Evolutionary conservation across 1,140 invertebrate species (phyloP), one percentile per base, ranked within the genome.

Genomic region (Neodiprion virginianus): DNA sequence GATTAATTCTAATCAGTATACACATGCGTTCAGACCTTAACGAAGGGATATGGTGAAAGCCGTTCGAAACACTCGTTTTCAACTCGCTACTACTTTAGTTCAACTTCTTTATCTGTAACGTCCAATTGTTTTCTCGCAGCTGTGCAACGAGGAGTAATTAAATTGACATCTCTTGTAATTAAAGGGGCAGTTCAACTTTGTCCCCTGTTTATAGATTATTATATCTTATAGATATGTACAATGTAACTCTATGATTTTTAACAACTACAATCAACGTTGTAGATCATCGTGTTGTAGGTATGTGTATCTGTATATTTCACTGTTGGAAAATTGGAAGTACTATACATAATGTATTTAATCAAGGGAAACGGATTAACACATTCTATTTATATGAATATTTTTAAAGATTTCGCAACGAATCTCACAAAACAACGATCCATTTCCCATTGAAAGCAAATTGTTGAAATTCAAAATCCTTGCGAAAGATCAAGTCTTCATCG

Each of bases 1-100:
- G 40, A 69, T 69, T 69, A 69, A 69, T 69, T 21, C 67, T 47
- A 14, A 69, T 69, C 40, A 69, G 67, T 23, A 47, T 14, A 12
- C 7, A 69, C 67, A 21, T 23, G 67, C 12, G 21, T 69, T 14
- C 5, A 23, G 21, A 11, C 40, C 23, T 47, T 69, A 0, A 23
- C 67, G 28, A 69, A 23, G 40, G 40, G 11, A 69, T 11, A 68
- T 69, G 14, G 40, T 69, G 40, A 69, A 69, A 69, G 53, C 4
- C 40, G 12, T 69, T 69, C 21, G 17, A 69, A 69, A 69, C 11
- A 17, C 21, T 69, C 11, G 8, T 61, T 61, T 17, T 14, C 5
- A 17, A 69, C 21, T 69, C 40, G 21, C 5, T 40, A 5, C 5
- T 5, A 69, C 61, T 23, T 69, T 7, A 23, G 17, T 69, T 69